These are phyloP conservation scores for Diploptera punctata DNA, from an alignment of 2,888 invertebrate genomes.

Conservation along the genomic window DNA sequence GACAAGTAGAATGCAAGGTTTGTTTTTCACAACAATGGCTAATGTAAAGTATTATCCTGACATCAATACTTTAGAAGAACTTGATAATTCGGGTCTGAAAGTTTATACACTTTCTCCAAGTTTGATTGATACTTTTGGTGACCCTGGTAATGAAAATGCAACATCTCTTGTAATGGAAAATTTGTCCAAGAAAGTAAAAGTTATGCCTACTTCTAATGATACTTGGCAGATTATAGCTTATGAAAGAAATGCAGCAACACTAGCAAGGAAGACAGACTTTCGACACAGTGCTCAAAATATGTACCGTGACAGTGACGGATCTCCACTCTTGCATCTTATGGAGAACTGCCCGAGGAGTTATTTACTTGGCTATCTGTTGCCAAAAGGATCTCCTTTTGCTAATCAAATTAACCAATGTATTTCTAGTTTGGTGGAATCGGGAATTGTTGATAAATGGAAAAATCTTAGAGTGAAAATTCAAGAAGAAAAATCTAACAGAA, in stretches of 20 bases:
- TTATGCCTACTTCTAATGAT: not conserved
- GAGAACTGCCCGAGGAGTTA: not conserved
- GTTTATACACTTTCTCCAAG: constrained; percentile 1
- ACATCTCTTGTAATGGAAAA: not conserved
- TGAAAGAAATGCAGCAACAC: not conserved
- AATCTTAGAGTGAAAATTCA: too few species aligned
- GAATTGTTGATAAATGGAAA: not conserved
- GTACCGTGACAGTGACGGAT: not conserved
- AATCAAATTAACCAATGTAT: not conserved
- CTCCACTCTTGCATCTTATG: not conserved
- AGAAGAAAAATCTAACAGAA: too few species aligned
- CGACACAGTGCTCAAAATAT: too few species aligned
- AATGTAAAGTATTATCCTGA: constrained; percentile 8
- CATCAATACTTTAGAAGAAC: not conserved
- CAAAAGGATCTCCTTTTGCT: not conserved
- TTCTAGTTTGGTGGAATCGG: not conserved
- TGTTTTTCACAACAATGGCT: not conserved
- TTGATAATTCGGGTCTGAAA: not conserved
- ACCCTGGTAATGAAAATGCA: too few species aligned
- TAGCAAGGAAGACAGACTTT: not conserved
- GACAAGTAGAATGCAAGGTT: not conserved
- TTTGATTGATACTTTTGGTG: not conserved
- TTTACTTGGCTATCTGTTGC: not conserved
- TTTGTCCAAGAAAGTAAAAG: not conserved
- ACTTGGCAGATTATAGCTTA: not conserved